Evolutionary conservation across 2,113 vertebrate genomes (phyloP).

Genomic region (Panthera tigris): DNA sequence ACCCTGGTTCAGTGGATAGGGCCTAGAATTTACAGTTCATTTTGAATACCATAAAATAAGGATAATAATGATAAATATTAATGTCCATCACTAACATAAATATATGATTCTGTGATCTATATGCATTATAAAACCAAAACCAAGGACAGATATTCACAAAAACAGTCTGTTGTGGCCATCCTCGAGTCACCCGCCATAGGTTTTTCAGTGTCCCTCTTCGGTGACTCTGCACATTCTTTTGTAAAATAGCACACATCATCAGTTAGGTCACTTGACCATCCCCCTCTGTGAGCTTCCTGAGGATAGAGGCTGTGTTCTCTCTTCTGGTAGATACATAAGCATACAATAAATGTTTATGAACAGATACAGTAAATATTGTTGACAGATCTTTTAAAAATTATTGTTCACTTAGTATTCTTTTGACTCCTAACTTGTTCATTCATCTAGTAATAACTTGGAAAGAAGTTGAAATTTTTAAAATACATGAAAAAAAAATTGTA

Average conservation of each 20-base stretch:
- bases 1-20: not conserved
- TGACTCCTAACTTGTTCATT: conserved; percentile 17
- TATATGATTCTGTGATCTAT: not conserved
- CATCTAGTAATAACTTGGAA: not conserved
- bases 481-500: conserved; percentile 33
- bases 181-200: not conserved
- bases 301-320: not conserved
- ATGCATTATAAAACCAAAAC: not conserved
- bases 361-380: not conserved
- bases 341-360: conserved; percentile 18
- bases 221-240: not conserved
- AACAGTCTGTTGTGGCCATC: not conserved
- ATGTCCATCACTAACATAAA: not conserved
- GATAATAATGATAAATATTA: not conserved
- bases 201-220: not conserved
- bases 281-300: not conserved
- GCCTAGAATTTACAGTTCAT: not conserved
- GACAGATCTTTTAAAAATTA: not conserved
- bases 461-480: not conserved
- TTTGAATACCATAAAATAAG: conserved; percentile 41
- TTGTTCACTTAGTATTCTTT: conserved; percentile 8
- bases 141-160: not conserved
- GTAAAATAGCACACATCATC: not conserved
- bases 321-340: not conserved
- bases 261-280: not conserved